phyloP scores from a whole-genome alignment of 1,140 invertebrate species.

The Calliopsis andreniformis region DNA sequence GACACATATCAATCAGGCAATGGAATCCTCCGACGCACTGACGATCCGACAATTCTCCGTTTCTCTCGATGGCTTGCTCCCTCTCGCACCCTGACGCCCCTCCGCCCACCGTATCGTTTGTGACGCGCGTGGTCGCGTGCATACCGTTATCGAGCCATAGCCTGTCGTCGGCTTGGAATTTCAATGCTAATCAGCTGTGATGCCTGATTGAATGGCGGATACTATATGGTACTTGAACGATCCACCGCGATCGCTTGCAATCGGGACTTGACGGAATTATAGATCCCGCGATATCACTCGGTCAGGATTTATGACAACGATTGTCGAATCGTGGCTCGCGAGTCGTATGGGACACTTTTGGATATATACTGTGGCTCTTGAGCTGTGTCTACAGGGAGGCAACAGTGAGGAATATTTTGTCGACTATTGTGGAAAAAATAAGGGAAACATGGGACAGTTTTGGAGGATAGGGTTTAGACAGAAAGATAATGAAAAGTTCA shows the following conservation, averaged over 20 bases:
- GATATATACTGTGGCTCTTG: too few relatives aligned
- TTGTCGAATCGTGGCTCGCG: neutral
- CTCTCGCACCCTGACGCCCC: neutral
- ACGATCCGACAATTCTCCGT: slow-evolving; percentile 41
- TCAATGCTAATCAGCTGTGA: slow-evolving; percentile 50
- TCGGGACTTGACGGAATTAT: neutral
- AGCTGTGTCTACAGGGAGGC: too few relatives aligned
- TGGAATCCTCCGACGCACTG: slow-evolving; percentile 60
- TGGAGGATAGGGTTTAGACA: too few relatives aligned
- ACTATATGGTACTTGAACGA: slow-evolving; percentile 36
- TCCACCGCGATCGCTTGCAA: neutral
- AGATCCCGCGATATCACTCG: too few relatives aligned
- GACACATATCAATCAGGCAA: slow-evolving; percentile 70
- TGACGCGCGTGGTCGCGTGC: slow-evolving; percentile 34
- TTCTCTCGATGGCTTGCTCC: slow-evolving; percentile 3
- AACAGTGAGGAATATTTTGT: too few relatives aligned
- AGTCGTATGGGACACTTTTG: neutral
- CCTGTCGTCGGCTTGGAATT: slow-evolving; percentile 51
- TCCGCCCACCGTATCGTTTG: slow-evolving; percentile 4
- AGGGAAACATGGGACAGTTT: too few relatives aligned
- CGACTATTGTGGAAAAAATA: too few relatives aligned
- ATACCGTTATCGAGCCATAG: slow-evolving; percentile 39
- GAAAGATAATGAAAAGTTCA: too few relatives aligned
- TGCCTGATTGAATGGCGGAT: slow-evolving; percentile 42
- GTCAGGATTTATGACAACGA: too few relatives aligned